Conservation (phyloP, 2,797 vertebrate genomes). For the Glyptemys insculpta region DNA sequence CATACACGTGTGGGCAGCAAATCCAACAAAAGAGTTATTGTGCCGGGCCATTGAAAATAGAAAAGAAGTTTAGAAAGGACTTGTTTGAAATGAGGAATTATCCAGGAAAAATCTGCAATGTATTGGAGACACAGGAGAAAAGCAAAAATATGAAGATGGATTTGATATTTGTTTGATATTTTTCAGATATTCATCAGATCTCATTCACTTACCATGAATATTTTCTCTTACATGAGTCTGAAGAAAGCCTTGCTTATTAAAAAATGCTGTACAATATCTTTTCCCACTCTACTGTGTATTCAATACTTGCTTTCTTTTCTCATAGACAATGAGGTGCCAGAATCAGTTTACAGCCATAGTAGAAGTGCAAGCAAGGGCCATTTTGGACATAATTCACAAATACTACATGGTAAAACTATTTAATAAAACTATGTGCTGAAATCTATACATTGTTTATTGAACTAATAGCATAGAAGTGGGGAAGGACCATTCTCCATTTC, state of each 20-base stretch:
- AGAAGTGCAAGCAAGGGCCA: too few relatives aligned
- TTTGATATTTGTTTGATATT: fast-evolving
- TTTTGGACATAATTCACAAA: too few relatives aligned
- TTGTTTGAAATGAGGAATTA: background rate
- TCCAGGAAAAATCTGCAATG: background rate
- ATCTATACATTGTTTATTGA: background rate
- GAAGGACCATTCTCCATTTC: background rate
- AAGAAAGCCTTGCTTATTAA: background rate
- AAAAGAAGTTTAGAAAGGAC: background rate
- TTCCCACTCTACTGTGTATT: background rate
- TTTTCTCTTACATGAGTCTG: background rate
- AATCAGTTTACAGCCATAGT: background rate
- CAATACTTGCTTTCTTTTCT: background rate
- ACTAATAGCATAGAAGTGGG: background rate
- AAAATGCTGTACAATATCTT: background rate
- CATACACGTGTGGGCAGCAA: background rate
- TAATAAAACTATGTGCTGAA: constrained; percentile 35
- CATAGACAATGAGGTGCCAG: background rate
- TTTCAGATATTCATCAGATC: background rate
- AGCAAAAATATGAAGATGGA: background rate
- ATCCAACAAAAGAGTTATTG: background rate
- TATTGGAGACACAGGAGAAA: background rate
- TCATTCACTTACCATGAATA: background rate
- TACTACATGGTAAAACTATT: background rate
- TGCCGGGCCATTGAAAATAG: background rate